Evolutionary conservation across 1,140 invertebrate species (phyloP), one percentile per base, ranked within the genome.

Genomic region (Sarcophaga bullata): DNA sequence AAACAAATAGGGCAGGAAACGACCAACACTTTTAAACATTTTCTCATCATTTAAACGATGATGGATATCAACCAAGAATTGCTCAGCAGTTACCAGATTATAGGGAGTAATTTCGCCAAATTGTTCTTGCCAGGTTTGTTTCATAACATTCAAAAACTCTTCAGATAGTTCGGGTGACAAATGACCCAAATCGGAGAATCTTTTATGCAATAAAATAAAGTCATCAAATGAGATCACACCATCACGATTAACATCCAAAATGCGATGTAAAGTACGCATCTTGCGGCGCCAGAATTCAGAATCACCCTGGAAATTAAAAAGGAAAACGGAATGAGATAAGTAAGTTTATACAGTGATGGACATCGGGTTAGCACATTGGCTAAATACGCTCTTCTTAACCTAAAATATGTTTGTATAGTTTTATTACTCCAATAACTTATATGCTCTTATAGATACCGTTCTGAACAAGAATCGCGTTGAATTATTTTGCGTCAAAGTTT

Each of bases 281-380:
- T 97, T 97, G 84, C 94, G 92, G 83, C 94, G 91, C 97, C 97
- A 98, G 91, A 98, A 98, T 83, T 95, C 93, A 6, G 95, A 95
- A 81, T 92, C 91, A 46, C 95, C 95, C 93, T 98, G 86, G 62
- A 92, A 94, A 47, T 52, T 82, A 84, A 84, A 80, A 15, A 82
- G n/a, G 58, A 47, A 80, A 48, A 80, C 15, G 19, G 68, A 37
- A 37, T 4, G 54, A 46, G 8, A 17, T 25, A 68, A 58, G 68
- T 68, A 13, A 54, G 58, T 62, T 9, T 62, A 8, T 62, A n/a
- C n/a, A n/a, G n/a, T n/a, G n/a, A n/a, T n/a, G n/a, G n/a, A n/a
- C n/a, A n/a, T n/a, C n/a, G n/a, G n/a, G n/a, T n/a, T n/a, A n/a
- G n/a, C n/a, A n/a, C n/a, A n/a, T n/a, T n/a, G n/a, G n/a, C n/a